Evolutionary conservation across 2,113 vertebrate genomes (phyloP), one percentile per base, ranked within the genome.

Genomic region (Hypocryptadius cinnamomeus): DNA sequence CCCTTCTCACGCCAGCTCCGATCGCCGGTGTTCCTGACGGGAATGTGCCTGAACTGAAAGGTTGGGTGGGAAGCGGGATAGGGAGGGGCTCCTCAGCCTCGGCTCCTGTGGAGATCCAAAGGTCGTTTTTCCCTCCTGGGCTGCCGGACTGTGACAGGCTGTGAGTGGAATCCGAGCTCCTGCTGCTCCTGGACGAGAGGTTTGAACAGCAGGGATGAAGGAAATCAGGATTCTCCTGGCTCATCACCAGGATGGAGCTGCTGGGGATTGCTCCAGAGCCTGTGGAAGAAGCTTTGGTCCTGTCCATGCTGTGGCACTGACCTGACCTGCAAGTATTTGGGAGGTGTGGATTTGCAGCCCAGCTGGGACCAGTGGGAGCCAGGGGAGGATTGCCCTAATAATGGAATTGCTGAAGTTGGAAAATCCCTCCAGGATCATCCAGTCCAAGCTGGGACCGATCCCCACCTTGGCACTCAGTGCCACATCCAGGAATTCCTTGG

Each of bases 361-460:
- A 6, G 40, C 15, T 42, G 51, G 44, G 61, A 57, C 2, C 30
- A 3, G 40, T 10, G n/a, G 48, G 40, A 19, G 11, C 19, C 30
- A 30, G 42, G 11, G 12, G 15, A 74, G 42, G 35, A 24, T 57
- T 65, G 19, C 1, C 8, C 24, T 8, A 8, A 16, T 20, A 15
- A 0, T 42, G 60, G 51, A 66, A 40, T 66, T 42, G 20, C 2
- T 57, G 42, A 28, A 28, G 15, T 1, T 57, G 60, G 50, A 65
- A 74, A 74, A 74, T 33, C 27, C 15, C 18, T 56, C 15, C 19
- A 5, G n/a, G 60, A 28, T 40, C 9, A 8, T 8, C 25, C 0
- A 37, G 12, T 10, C 23, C n/a, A 19, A 2, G 0, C 33, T 54
- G 59, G 3, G 48, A 3, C 2, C 0, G 1, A 61, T 71, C 4